Percentiles rank a stretch among this genome's conserved stretches.
Conservation (phyloP, 2,888 invertebrate genomes). For the Gerris lacustris region DNA sequence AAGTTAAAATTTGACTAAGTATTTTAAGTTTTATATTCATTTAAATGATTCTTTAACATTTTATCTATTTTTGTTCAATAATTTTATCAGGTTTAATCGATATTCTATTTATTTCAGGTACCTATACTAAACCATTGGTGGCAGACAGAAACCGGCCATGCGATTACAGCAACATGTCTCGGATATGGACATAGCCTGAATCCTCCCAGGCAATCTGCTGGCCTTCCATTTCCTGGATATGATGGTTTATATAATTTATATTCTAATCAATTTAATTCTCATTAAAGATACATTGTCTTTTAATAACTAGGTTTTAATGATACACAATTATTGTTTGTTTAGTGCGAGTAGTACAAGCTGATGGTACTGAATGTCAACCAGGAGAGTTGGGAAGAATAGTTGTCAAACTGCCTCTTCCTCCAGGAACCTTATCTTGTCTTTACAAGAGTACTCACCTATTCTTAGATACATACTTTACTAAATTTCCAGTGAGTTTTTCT, state of each 20-base stretch:
- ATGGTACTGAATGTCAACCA: conserved; percentile 54
- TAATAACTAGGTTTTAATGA: too few relatives aligned
- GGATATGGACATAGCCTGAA: conserved; percentile 58
- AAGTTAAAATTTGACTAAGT: conserved; percentile 17
- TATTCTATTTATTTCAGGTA: conserved; percentile 34
- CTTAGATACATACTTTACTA: conserved; percentile 66
- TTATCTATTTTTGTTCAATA: too few relatives aligned
- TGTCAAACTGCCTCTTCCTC: conserved; percentile 74
- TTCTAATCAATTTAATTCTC: too few relatives aligned
- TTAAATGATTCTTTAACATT: background rate
- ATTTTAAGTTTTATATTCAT: background rate
- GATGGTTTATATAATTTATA: conserved; percentile 47
- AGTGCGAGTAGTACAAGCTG: conserved; percentile 54
- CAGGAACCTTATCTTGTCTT: conserved; percentile 72
- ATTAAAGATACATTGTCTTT: too few relatives aligned
- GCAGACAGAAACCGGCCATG: conserved; percentile 91
- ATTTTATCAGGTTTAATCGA: too few relatives aligned
- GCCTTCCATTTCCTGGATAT: conserved; percentile 80
- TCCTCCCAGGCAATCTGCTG: conserved; percentile 65
- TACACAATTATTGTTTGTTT: conserved; percentile 8
- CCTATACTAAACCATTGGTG: conserved; percentile 89
- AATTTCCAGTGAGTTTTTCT: conserved; percentile 55
- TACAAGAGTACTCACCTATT: conserved; percentile 71
- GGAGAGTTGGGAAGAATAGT: conserved; percentile 74
- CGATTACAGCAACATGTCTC: conserved; percentile 71